Evolutionary conservation across 1,140 invertebrate genomes (phyloP), one percentile per base, ranked within the genome.

Genomic region (Polypedilum pembai): DNA sequence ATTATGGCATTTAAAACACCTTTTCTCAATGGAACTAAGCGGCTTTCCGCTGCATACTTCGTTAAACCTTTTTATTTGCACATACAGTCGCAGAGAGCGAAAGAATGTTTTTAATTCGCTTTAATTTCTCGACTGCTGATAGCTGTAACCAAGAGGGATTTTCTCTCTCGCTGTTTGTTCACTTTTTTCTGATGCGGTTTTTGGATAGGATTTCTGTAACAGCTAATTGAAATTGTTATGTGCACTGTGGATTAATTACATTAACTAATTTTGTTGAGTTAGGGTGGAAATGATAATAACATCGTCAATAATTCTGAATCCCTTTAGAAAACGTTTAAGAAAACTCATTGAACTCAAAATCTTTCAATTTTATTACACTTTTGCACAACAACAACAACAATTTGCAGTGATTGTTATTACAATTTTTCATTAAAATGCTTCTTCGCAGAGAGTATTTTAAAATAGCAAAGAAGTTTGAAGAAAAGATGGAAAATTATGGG

Each of bases 1-100:
- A 69, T 69, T 69, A 69, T 18, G 65, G 65, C 65, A 69, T 69
- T 69, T 69, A 69, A 56, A 69, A 69, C 65, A 69, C 65, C 65
- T 69, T 69, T 21, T 69, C 17, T 69, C 17, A 69, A 69, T 69
- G 18, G 65, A 69, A 69, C 65, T 69, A 69, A 69, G 65, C 65
- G 65, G 65, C 65, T 69, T 69, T 69, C 10, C n/a, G 18, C n/a
- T 69, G 65, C 65, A 69, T 69, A 69, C 65, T 69, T 69, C 65
- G 65, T 69, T 69, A 69, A 69, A 69, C 65, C 65, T 69, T 69
- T 69, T 69, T 21, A 21, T 69, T 20, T 33, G 24, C 24, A 33
- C 24, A 33, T 5, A 33, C 5, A 33, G n/a, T n/a, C n/a, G 63
- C n/a, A 1, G 65, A 3, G 18, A 69, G 18, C 18, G 8, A 18